Percentiles rank a stretch among this genome's conserved stretches.
Evolutionary conservation across 2,888 invertebrate genomes (phyloP).

Genomic region (Apamea monoglypha): DNA sequence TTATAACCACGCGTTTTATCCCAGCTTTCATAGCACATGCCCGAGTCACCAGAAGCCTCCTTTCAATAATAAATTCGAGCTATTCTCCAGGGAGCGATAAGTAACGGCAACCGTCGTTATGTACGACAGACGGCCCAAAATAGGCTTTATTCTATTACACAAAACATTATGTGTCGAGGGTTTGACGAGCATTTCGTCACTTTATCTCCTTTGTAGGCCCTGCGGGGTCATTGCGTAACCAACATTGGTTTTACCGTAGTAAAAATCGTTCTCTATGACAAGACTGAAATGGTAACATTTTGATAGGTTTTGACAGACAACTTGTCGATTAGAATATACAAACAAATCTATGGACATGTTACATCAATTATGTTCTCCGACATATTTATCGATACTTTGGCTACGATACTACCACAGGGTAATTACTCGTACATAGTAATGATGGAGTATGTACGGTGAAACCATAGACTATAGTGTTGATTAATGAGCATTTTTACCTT

Average conservation of each 20-base stretch:
- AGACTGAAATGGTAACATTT: background rate
- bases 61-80: constrained; percentile 48
- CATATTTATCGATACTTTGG: background rate
- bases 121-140: background rate
- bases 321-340: background rate
- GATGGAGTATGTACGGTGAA: background rate
- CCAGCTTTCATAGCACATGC: background rate
- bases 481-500: too few species aligned
- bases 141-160: constrained; percentile 19
- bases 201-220: constrained; percentile 19
- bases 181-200: constrained; percentile 18
- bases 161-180: constrained; percentile 10
- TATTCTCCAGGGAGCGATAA: constrained; percentile 27
- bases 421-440: background rate
- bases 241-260: too few species aligned
- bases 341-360: background rate
- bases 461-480: too few species aligned
- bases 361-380: background rate
- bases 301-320: background rate
- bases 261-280: background rate
- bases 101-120: constrained; percentile 11
- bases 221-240: background rate
- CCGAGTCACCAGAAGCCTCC: background rate
- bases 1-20: too few species aligned
- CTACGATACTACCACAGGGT: background rate